Evolutionary conservation across 2,888 invertebrate genomes (phyloP), one percentile per base, ranked within the genome.

Genomic region (Chrysodeixis includens): DNA sequence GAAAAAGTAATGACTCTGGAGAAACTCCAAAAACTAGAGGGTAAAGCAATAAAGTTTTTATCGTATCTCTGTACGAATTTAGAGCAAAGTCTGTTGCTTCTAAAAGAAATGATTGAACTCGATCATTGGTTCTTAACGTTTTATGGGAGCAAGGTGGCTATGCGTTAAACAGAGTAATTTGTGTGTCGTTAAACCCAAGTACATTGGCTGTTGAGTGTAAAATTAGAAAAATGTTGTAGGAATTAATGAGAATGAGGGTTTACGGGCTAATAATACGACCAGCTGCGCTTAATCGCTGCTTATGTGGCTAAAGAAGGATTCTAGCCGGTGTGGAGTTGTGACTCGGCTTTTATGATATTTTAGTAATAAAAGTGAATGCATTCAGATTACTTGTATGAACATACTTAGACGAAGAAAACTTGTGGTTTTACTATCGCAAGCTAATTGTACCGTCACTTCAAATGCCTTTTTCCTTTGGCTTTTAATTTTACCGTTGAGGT

Each of bases 161-260:
- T 51, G 70, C 56, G 60, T 78, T 78, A 67, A 76, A 78, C 66
- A 46, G 58, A 53, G 76, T 74, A 76, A 76, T 78, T 71, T 61
- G 71, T 81, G 49, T 54, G 58, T 71, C 76, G 67, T 80, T 74
- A 80, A 81, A 78, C 35, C 30, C 56, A 59, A 69, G 74, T 62
- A 74, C 69, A 58, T 74, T 73, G 58, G 56, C 67, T 56, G 66
- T 56, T 54, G 40, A 51, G 44, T 32, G 35, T 79, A 79, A 69
- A 80, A 68, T 76, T 80, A 79, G 78, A 79, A 70, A 70, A 77
- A 75, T 60, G 12, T 22, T 61, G 57, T 56, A 14, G 16, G 53
- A 22, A n/a, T 56, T 71, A 56, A 63, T 75, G 62, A 53, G 58
- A 61, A 63, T 71, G 14, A 9, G 71, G 60, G 54, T 63, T 58